A percentile compares a stretch with the other conserved stretches of the same genome.
Conservation (phyloP, 2,113 vertebrate species). For the Rynchops niger region DNA sequence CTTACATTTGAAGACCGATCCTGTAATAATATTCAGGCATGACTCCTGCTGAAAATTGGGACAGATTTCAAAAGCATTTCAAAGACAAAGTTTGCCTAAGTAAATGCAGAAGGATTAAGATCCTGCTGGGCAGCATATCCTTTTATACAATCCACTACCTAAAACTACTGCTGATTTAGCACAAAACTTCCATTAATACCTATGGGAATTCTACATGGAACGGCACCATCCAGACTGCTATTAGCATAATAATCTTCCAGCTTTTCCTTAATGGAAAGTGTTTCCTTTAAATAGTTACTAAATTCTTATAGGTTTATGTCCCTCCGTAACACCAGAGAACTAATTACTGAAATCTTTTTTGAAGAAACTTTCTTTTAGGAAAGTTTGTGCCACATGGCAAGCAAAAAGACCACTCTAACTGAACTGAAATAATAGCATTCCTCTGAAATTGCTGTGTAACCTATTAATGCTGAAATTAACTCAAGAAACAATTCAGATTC, state of each 20-base stretch:
- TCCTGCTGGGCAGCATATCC: not conserved
- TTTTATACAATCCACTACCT: constrained; percentile 3
- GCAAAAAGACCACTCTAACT: not conserved
- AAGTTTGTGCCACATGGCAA: not conserved
- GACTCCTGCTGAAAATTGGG: constrained; percentile 35
- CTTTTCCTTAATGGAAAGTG: not conserved
- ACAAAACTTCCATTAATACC: constrained; percentile 13
- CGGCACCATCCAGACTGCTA: not conserved
- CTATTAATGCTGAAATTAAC: not conserved
- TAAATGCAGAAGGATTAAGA: constrained; percentile 42
- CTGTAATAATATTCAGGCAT: constrained; percentile 4
- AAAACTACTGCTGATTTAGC: constrained; percentile 34
- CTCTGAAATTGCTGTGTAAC: not conserved
- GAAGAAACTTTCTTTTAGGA: not conserved
- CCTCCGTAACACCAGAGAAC: not conserved
- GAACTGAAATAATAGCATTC: not conserved
- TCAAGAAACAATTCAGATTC: constrained; percentile 17
- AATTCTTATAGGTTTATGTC: not conserved
- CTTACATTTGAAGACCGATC: constrained; percentile 19
- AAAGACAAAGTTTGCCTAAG: constrained; percentile 48
- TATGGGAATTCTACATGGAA: not conserved
- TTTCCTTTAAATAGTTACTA: not conserved
- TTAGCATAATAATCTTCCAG: not conserved
- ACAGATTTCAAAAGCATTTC: constrained; percentile 50
- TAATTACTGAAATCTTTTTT: not conserved